Percentiles rank a stretch among this genome's conserved stretches.
These are phyloP conservation scores for Drosophila orosa DNA, from an alignment of 1,140 invertebrate species.

Conservation along the genomic window DNA sequence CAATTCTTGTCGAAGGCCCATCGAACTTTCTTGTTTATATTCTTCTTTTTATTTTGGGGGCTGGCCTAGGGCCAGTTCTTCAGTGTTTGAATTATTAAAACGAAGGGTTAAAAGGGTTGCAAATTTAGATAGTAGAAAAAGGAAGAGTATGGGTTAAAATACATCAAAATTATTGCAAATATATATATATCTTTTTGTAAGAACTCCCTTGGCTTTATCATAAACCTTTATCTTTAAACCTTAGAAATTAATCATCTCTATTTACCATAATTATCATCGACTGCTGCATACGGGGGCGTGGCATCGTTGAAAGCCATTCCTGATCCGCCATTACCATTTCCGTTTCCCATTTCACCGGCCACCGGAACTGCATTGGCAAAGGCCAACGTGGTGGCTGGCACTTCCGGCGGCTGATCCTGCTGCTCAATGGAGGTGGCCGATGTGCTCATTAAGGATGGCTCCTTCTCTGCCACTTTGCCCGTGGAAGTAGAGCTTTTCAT, in stretches of 20 bases:
- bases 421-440: conserved; percentile 78
- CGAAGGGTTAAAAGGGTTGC: not conserved
- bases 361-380: conserved; percentile 74
- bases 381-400: conserved; percentile 76
- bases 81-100: conserved; percentile 22
- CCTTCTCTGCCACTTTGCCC: conserved; percentile 32
- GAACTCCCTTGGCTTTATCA: too few relatives aligned
- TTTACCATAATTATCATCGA: conserved; percentile 83
- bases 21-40: conserved; percentile 47
- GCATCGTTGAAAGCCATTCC: conserved; percentile 50
- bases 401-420: conserved; percentile 75
- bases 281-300: conserved; percentile 78
- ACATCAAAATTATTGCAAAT: not conserved
- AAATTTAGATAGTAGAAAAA: too few relatives aligned
- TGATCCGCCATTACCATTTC: conserved; percentile 30
- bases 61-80: conserved; percentile 11
- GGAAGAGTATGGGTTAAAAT: not conserved
- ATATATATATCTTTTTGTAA: too few relatives aligned
- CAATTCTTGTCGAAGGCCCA: conserved; percentile 52
- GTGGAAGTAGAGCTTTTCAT: conserved; percentile 14
- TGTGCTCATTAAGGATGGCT: conserved; percentile 31
- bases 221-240: too few relatives aligned
- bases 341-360: conserved; percentile 58
- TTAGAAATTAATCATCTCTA: conserved; percentile 27
- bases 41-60: conserved; percentile 9